These are phyloP conservation scores for Corythornis leucogaster DNA, from an alignment of 2,797 vertebrate species.

Conservation along the genomic window DNA sequence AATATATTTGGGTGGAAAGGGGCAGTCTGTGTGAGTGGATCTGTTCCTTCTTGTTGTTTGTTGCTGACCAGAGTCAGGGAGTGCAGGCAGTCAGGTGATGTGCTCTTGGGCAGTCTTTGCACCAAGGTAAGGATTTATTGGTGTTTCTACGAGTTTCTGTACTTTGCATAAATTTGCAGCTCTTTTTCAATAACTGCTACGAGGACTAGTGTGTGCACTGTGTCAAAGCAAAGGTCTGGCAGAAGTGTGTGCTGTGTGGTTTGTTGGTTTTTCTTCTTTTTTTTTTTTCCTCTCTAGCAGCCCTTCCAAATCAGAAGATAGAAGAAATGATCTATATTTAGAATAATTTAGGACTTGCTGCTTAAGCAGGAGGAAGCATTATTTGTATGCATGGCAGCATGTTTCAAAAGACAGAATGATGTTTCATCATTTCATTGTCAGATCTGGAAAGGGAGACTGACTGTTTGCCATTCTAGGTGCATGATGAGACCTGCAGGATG, in stretches of 20 bases:
- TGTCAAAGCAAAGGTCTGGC: constrained; percentile 16
- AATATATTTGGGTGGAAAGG: neutral
- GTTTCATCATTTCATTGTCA: constrained; percentile 75
- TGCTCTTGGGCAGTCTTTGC: neutral
- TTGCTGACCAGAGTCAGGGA: neutral
- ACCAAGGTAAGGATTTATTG: constrained; percentile 7
- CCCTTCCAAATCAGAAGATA: constrained; percentile 41
- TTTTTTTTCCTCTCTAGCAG: neutral
- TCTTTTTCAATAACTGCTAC: neutral
- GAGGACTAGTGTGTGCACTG: neutral
- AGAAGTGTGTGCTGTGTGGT: neutral
- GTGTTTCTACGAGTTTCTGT: neutral
- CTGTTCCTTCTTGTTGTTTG: neutral
- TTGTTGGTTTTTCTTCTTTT: neutral
- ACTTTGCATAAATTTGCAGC: constrained; percentile 37
- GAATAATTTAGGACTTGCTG: constrained; percentile 30
- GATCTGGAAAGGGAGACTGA: constrained; percentile 73
- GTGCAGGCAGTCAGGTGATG: neutral
- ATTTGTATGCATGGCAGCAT: constrained; percentile 43
- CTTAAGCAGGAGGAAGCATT: constrained; percentile 56
- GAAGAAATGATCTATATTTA: constrained; percentile 49
- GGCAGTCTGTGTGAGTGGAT: neutral
- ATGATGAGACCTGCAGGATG: constrained; percentile 77
- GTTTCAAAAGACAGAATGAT: constrained; percentile 62
- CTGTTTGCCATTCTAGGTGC: constrained; percentile 59